These are phyloP conservation scores for Drosophila phalerata DNA, from an alignment of 2,888 invertebrate genomes.

Conservation along the genomic window DNA sequence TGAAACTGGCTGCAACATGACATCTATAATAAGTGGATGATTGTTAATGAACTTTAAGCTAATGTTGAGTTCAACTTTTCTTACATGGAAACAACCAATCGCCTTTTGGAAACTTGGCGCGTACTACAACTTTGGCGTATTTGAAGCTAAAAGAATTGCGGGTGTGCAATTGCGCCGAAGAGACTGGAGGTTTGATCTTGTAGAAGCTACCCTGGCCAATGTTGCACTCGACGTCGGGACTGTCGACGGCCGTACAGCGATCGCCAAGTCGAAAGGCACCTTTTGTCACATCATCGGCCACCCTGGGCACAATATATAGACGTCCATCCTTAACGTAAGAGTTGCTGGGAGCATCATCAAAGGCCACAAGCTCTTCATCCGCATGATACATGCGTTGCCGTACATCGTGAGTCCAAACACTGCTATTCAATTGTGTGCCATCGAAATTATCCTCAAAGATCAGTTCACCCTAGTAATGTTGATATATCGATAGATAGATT, in stretches of 20 bases:
- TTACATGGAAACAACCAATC: slow-evolving; percentile 93
- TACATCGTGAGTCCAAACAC: slow-evolving; percentile 87
- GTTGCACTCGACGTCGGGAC: slow-evolving; percentile 83
- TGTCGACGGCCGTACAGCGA: slow-evolving; percentile 87
- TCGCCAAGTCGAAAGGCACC: slow-evolving; percentile 74
- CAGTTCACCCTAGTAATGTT: slow-evolving; percentile 83
- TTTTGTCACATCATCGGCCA: slow-evolving; percentile 69
- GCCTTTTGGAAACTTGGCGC: slow-evolving; percentile 91
- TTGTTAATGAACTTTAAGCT: background rate
- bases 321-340: slow-evolving; percentile 79
- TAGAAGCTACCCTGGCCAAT: slow-evolving; percentile 67
- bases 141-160: slow-evolving; percentile 89
- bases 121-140: slow-evolving; percentile 89
- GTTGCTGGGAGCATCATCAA: slow-evolving; percentile 83
- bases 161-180: slow-evolving; percentile 89
- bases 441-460: slow-evolving; percentile 89
- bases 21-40: slow-evolving; percentile 85
- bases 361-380: slow-evolving; percentile 86
- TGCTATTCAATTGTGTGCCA: slow-evolving; percentile 80
- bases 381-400: slow-evolving; percentile 86
- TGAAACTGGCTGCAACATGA: slow-evolving; percentile 89
- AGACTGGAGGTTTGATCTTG: slow-evolving; percentile 89
- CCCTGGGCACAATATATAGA: slow-evolving; percentile 84
- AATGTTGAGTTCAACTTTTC: slow-evolving; percentile 26
- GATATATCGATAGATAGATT: too few species aligned